Evolutionary conservation across 2,888 invertebrate species (phyloP).

Genomic region (Monochamus alternatus): DNA sequence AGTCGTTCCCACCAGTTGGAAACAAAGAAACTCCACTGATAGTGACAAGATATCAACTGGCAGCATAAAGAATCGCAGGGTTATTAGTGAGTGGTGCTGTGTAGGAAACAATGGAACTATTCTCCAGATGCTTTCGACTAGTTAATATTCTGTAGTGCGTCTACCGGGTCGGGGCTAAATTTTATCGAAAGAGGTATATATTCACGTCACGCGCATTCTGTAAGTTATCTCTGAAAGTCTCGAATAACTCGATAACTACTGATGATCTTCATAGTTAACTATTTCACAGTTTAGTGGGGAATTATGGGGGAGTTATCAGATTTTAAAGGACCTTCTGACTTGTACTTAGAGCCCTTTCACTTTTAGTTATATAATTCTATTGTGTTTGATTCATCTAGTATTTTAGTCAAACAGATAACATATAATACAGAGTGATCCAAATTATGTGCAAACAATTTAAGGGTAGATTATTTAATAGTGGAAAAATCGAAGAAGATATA

Average conservation of each 20-base stretch:
- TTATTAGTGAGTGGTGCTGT: conserved; percentile 24
- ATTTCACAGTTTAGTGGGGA: conserved; percentile 17
- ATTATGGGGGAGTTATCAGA: conserved; percentile 3
- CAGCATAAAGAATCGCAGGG: conserved; percentile 18
- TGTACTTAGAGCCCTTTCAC: background rate
- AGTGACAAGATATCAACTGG: conserved; percentile 29
- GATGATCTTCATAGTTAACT: conserved; percentile 43
- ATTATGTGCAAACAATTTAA: no score
- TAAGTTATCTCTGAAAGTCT: conserved; percentile 48
- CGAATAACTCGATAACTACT: conserved; percentile 47
- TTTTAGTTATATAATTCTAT: no score
- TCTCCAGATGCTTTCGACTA: conserved; percentile 31
- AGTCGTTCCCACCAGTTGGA: background rate
- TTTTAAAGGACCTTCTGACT: background rate
- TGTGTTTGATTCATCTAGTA: no score
- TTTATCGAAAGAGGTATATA: conserved; percentile 50
- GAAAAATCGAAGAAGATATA: no score
- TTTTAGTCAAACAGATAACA: no score
- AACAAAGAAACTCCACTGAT: conserved; percentile 24
- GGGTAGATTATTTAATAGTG: no score
- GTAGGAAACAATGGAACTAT: conserved; percentile 15
- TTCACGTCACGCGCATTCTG: conserved; percentile 50
- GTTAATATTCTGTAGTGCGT: conserved; percentile 34
- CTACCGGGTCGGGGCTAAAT: conserved; percentile 40
- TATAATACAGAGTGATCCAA: no score